phyloP scores from a whole-genome alignment of 2,797 vertebrate species.

The Neosalanx taihuensis region DNA sequence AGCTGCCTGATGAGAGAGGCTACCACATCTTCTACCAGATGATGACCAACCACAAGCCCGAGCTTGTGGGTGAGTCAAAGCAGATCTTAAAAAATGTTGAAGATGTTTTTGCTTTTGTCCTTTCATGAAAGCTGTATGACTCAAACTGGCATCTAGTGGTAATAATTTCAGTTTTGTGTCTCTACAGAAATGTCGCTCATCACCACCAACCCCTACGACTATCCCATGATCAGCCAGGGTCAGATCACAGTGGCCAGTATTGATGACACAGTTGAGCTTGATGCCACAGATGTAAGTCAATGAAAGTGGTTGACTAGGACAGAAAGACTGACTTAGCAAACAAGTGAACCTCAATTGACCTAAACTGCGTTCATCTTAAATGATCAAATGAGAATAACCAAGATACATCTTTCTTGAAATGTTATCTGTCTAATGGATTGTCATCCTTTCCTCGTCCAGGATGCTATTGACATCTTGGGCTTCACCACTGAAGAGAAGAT shows the following conservation, averaged over 20 bases:
- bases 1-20: conserved; percentile 76
- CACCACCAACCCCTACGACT: conserved; percentile 76
- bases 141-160: not conserved
- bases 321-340: no score
- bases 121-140: no score
- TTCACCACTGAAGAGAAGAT: conserved; percentile 71
- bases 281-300: conserved; percentile 80
- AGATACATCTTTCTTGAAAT: no score
- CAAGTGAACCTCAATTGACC: no score
- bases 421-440: no score
- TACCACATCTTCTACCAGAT: conserved; percentile 82
- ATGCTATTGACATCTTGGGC: conserved; percentile 73
- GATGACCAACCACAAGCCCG: conserved; percentile 78
- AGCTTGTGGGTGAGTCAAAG: conserved; percentile 71
- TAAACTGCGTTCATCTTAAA: no score
- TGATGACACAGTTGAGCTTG: conserved; percentile 76
- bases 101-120: no score
- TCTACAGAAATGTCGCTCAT: conserved; percentile 54
- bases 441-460: conserved; percentile 48
- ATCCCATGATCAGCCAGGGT: conserved; percentile 75
- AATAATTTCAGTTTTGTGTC: conserved; percentile 41
- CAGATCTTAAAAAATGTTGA: not conserved
- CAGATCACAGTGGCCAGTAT: conserved; percentile 79
- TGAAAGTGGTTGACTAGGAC: not conserved
- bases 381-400: no score